Evolutionary conservation across 2,888 invertebrate genomes (phyloP), one percentile per base, ranked within the genome.

Genomic region (Trimorus sp.): DNA sequence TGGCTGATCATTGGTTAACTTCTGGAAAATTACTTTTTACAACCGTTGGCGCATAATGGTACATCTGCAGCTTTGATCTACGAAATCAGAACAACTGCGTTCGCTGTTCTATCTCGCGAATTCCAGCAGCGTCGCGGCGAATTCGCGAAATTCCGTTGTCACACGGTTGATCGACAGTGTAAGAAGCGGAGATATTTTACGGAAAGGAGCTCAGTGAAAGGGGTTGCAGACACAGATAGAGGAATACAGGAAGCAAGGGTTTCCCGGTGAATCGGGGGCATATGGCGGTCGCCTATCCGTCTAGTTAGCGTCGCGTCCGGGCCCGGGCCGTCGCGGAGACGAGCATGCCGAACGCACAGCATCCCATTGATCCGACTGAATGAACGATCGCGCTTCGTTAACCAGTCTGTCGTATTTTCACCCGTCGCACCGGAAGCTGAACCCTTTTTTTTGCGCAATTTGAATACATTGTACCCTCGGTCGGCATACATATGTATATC

Each of bases 311-410:
- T 26, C 26, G 26, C 26, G 26, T 26, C 26, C 26, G 26, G 26
- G 26, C 26, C 26, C 26, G 4, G 26, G 26, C 26, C 26, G 4
- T 26, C 26, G 26, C 26, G 26, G 81, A 84, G 83, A 84, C 84
- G 83, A 79, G 85, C 84, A 77, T 83, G 83, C 81, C 84, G 78
- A 75, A 84, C 86, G 90, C 91, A 91, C 26, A 26, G 91, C 91
- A 90, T 91, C 91, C 91, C 87, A 91, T 91, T 91, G 86, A 90
- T 84, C 83, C 81, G 83, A 85, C 88, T 91, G 89, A 91, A 91
- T 91, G 91, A 90, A 91, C 90, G 90, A 91, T 89, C 91, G 88
- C 91, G 91, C 91, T 91, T 91, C 91, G 91, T 91, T 91, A 91
- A 91, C 91, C 91, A 91, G 91, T 90, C 91, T 91, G 91, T 91